Percentiles rank a stretch among this genome's conserved stretches.
These are phyloP conservation scores for Kryptolebias ocellatus DNA, from an alignment of 2,797 vertebrate species.

Conservation along the genomic window DNA sequence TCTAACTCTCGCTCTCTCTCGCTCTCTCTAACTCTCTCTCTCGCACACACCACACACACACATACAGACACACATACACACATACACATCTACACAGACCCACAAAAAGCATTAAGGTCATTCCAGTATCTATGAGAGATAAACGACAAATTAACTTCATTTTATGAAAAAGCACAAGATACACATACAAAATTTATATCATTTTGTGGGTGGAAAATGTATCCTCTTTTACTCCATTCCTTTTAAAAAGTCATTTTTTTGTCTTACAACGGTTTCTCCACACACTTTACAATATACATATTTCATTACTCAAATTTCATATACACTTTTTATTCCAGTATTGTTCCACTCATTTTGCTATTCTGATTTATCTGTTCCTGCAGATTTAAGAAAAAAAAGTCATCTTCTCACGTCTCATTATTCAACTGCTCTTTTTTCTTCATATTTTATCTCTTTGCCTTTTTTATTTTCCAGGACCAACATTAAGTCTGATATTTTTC, in stretches of 20 bases:
- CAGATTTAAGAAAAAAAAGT: constrained; percentile 58
- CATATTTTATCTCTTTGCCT: constrained; percentile 48
- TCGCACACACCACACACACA: constrained; percentile 39
- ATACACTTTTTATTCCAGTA: constrained; percentile 29
- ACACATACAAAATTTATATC: constrained; percentile 38
- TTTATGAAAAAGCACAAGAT: constrained; percentile 38
- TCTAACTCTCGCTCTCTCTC: no score
- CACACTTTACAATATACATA: constrained; percentile 29
- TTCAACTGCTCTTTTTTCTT: constrained; percentile 54
- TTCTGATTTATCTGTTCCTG: constrained; percentile 48
- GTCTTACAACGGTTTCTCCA: constrained; percentile 37
- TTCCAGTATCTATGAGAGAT: constrained; percentile 68
- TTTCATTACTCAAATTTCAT: constrained; percentile 37
- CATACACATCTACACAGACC: constrained; percentile 58
- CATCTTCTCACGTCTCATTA: constrained; percentile 46
- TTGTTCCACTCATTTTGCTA: constrained; percentile 39
- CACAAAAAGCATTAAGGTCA: constrained; percentile 47
- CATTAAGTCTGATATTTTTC: constrained; percentile 63
- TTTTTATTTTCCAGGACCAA: constrained; percentile 60
- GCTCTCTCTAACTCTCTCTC: no score
- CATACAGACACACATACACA: constrained; percentile 30
- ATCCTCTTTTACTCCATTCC: constrained; percentile 33
- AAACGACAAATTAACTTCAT: constrained; percentile 66
- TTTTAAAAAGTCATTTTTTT: constrained; percentile 32
- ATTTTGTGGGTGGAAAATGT: constrained; percentile 51